Conservation (phyloP, 2,797 vertebrate genomes). For the Prionace glauca region DNA sequence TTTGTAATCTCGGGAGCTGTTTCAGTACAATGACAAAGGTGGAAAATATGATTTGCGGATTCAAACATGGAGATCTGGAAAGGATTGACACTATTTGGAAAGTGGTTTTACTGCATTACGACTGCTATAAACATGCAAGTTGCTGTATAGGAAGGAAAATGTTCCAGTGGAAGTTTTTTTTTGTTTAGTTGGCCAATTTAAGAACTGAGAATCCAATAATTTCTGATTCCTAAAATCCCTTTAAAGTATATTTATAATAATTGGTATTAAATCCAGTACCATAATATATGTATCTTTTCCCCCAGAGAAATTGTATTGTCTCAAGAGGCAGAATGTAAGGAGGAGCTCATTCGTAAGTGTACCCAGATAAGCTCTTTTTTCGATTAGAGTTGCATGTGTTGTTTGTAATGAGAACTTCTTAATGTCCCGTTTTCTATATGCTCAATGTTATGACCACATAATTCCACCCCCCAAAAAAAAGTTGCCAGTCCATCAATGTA, state of each 20-base stretch:
- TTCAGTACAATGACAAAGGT: no score
- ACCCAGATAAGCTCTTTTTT: neutral
- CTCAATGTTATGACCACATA: neutral
- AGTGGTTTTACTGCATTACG: neutral
- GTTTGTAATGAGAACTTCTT: neutral
- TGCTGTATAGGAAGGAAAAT: neutral
- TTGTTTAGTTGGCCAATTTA: neutral
- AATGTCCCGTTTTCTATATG: neutral
- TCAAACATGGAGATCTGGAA: neutral
- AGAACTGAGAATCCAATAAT: neutral
- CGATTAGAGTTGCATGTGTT: neutral
- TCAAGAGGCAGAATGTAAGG: conserved; percentile 74
- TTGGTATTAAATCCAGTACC: neutral
- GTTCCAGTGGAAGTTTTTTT: neutral
- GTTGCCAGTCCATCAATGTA: neutral
- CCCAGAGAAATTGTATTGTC: conserved; percentile 78
- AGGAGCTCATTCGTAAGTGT: conserved; percentile 83
- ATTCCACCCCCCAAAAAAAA: neutral
- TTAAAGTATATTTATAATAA: neutral
- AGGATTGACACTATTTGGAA: no score
- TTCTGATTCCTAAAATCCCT: neutral
- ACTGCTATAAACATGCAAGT: neutral
- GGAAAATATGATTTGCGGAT: neutral
- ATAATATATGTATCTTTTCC: conserved; percentile 43
- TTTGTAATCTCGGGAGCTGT: neutral